Conservation (phyloP, 2,797 vertebrate genomes). For the Sarcoramphus papa region DNA sequence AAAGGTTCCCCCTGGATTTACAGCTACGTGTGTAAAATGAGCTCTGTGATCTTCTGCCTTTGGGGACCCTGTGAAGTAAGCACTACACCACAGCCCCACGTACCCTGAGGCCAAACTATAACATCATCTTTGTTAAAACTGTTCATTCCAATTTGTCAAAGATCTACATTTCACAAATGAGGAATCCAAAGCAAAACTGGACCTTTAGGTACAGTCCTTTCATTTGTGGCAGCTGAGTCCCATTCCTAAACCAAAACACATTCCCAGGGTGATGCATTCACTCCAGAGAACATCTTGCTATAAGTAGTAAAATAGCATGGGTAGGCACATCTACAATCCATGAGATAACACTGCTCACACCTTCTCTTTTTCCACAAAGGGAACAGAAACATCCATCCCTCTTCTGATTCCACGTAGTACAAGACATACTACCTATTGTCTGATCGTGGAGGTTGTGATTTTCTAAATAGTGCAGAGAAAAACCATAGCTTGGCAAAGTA, state of each 20-base stretch:
- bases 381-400: neutral
- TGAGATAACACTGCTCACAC: neutral
- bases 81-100: rapidly evolving
- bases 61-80: neutral
- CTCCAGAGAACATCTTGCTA: neutral
- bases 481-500: neutral
- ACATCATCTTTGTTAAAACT: neutral
- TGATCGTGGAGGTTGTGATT: neutral
- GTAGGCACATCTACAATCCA: neutral
- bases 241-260: neutral
- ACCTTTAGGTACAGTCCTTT: neutral
- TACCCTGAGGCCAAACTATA: neutral
- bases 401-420: neutral
- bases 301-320: neutral
- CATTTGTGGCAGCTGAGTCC: neutral
- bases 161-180: neutral
- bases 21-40: neutral
- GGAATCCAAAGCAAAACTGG: neutral
- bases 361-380: neutral
- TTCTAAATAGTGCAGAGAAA: neutral
- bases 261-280: neutral
- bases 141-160: neutral
- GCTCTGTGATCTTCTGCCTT: neutral
- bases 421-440: neutral
- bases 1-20: neutral